Base-by-base conservation (phyloP, 2,113 vertebrate species). In the Rattus rattus region DNA sequence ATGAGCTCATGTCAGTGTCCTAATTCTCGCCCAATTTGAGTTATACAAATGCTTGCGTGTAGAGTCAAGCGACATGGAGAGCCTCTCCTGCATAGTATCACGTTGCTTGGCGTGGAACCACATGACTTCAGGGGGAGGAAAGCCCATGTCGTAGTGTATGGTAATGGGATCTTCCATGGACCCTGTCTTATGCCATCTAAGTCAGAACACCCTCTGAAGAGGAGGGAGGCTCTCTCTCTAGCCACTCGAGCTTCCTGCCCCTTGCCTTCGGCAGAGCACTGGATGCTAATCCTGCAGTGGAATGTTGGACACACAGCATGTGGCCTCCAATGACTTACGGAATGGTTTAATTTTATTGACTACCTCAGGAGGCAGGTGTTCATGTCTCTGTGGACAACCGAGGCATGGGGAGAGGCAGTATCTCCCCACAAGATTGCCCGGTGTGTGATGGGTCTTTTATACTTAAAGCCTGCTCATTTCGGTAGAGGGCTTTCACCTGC, bases 301-400 rank as follows among this genome's bases (percentile, higher is more conserved):
- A 28, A 6, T 33, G 24, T 54, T 0, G 19, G 87, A 19, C 36
- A 20, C 1, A 1, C 7, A 22, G 36, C 1, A 2, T 10, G 36
- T 1, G 20, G 39, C 0, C 1, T 5, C 20, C 2, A 3, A 10
- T 14, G 63, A 65, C 61, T 90, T 79, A 54, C 4, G 4, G 4
- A 26, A 20, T 86, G 83, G 43, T 14, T 69, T 30, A 36, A 49
- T 65, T 75, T 43, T 43, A 63, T 59, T 36, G 36, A 33, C 59
- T 52, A 9, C 30, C 24, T 47, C 65, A 19, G 7, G 22, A 56
- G 13, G 28, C 54, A 26, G 65, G 56, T 79, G 12, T 14, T 72
- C 12, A 19, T 87, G 80, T 26, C 54, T 14, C 59, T 65, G 49
- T 9, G 47, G 5, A 59, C 30, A 86, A 33, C 54, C 0, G n/a